phyloP scores from a whole-genome alignment of 2,888 invertebrate species.

The Chirona hameri region DNA sequence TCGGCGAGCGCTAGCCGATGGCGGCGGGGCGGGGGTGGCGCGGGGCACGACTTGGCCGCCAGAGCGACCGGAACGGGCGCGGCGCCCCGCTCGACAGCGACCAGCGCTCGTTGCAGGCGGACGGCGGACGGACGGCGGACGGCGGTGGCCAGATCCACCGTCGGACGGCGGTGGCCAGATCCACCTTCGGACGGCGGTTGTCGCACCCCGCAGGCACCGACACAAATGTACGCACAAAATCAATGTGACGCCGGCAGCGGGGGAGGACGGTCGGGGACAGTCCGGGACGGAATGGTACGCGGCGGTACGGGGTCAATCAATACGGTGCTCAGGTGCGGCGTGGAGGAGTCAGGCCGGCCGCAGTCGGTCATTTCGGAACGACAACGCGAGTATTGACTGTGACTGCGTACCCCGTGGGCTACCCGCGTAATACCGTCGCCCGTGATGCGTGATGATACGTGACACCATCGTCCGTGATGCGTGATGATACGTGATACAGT shows the following conservation, averaged over 20 bases:
- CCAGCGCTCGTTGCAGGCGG: constrained; percentile 3
- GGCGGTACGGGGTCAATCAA: neutral
- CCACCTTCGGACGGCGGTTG: neutral
- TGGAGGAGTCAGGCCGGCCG: no score
- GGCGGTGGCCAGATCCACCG: neutral
- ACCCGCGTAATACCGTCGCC: no score
- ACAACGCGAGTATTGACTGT: no score
- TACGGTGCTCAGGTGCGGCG: neutral
- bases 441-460: no score
- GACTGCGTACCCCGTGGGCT: no score
- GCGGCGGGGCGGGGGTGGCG: neutral
- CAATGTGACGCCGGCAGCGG: neutral
- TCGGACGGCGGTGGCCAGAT: neutral
- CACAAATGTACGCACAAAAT: neutral
- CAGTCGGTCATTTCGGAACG: no score
- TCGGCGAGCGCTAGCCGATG: neutral
- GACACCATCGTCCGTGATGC: no score
- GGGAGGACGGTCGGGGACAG: neutral
- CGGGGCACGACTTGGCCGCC: neutral
- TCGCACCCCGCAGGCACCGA: neutral
- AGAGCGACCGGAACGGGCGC: neutral
- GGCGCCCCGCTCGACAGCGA: neutral
- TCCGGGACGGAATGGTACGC: neutral
- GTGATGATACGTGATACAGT: no score
- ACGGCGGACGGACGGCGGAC: neutral